Conservation (phyloP, 2,797 vertebrate species). For the Hylomyscus alleni region DNA sequence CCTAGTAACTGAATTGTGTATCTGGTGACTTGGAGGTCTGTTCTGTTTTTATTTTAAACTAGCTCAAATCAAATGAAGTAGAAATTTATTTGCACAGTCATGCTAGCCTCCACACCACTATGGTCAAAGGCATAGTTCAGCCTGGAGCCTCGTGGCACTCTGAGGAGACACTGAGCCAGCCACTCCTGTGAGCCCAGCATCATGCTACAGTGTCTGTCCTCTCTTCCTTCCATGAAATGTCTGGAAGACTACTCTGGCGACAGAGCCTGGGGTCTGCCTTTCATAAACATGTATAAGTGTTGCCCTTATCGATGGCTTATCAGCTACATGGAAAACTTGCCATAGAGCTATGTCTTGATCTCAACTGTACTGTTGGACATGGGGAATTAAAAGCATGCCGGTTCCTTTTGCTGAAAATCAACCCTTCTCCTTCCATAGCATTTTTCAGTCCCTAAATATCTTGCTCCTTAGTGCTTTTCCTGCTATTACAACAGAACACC, state of each 20-base stretch:
- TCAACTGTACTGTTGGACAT: too few species aligned
- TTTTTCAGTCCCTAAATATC: neutral
- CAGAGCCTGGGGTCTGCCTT: neutral
- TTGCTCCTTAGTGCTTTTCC: neutral
- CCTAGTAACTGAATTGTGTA: neutral
- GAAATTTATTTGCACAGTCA: neutral
- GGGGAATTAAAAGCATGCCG: neutral
- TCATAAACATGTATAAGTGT: neutral
- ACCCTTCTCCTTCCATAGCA: neutral
- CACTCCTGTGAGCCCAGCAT: too few species aligned
- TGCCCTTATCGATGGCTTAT: neutral
- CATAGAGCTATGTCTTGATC: neutral
- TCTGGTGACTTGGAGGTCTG: neutral
- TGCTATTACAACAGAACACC: neutral
- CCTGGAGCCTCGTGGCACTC: neutral
- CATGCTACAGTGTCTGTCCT: too few species aligned
- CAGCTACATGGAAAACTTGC: neutral
- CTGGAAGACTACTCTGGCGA: neutral
- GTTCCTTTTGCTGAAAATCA: neutral
- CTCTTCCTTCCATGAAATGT: neutral
- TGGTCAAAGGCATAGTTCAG: neutral
- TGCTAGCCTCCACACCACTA: neutral
- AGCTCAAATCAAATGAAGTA: constrained; percentile 37
- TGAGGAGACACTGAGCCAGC: accelerated
- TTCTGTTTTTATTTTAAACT: neutral